Percentiles rank a stretch among this genome's conserved stretches.
Conservation (phyloP, 2,888 invertebrate species). For the Bombylius major region DNA sequence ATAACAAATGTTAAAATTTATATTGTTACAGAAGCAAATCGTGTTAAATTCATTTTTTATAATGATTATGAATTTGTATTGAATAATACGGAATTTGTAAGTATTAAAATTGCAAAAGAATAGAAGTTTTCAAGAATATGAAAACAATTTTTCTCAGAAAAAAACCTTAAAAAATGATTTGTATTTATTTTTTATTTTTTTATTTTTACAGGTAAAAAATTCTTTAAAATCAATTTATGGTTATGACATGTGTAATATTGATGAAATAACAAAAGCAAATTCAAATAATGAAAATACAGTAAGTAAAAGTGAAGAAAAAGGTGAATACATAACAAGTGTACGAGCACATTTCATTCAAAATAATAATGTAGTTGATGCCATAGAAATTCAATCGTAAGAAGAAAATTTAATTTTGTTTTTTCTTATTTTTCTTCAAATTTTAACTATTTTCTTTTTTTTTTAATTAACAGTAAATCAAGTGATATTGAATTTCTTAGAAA, state of each 20-base stretch:
- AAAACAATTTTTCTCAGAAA: not conserved
- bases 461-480: constrained; percentile 34
- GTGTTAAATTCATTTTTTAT: constrained; percentile 33
- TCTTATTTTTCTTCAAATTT: not conserved
- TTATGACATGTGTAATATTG: constrained; percentile 47
- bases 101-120: constrained; percentile 20
- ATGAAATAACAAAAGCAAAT: constrained; percentile 36
- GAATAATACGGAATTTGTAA: constrained; percentile 38
- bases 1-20: constrained; percentile 42
- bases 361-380: constrained; percentile 40
- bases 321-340: constrained; percentile 22
- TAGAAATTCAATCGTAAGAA: constrained; percentile 38
- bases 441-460: not conserved
- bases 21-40: constrained; percentile 43
- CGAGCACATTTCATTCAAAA: constrained; percentile 46
- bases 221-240: constrained; percentile 40
- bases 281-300: constrained; percentile 1
- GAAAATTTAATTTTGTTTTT: not conserved
- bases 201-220: constrained; percentile 39
- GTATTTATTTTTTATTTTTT: not conserved
- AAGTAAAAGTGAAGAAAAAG: not conserved
- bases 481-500: constrained; percentile 37
- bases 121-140: too few relatives aligned
- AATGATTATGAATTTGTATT: constrained; percentile 14
- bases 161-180: not conserved